Percentiles rank a stretch among this genome's conserved stretches.
Evolutionary conservation across 2,888 invertebrate genomes (phyloP).

Genomic region (Diaprepes abbreviatus): DNA sequence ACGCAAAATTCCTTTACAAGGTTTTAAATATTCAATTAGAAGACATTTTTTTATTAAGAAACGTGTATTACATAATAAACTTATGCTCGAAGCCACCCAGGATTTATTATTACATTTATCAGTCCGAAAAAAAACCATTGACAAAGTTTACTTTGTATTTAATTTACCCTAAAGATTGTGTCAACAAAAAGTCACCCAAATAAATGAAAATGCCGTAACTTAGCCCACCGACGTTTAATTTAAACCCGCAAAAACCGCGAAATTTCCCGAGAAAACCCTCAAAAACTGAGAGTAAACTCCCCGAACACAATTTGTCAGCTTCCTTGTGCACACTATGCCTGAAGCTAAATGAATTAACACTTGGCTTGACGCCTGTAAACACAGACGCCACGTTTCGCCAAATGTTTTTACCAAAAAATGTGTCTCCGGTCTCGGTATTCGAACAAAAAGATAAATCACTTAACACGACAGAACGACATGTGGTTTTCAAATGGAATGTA

Average conservation of each 20-base stretch:
- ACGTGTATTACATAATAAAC: neutral
- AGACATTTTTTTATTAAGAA: neutral
- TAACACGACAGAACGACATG: neutral
- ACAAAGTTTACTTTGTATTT: neutral
- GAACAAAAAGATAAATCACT: constrained; percentile 12
- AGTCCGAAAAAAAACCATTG: neutral
- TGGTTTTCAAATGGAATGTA: constrained; percentile 3
- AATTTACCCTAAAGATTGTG: neutral
- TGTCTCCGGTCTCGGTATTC: constrained; percentile 3
- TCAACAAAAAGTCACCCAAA: neutral
- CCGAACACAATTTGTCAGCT: constrained; percentile 16
- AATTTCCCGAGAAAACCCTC: constrained; percentile 11
- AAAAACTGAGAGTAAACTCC: neutral
- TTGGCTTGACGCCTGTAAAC: constrained; percentile 15
- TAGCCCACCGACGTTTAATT: neutral
- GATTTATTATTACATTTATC: no score
- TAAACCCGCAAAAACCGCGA: constrained; percentile 2
- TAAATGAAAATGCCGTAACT: neutral
- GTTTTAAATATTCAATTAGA: neutral
- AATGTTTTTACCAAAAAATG: constrained; percentile 1
- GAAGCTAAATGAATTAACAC: constrained; percentile 11
- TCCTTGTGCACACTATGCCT: constrained; percentile 1
- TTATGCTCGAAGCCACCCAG: no score
- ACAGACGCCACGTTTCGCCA: constrained; percentile 11
- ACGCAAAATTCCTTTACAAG: constrained; percentile 8